These are phyloP conservation scores for Chloroceryle aenea DNA, from an alignment of 2,113 vertebrate genomes.

Conservation along the genomic window DNA sequence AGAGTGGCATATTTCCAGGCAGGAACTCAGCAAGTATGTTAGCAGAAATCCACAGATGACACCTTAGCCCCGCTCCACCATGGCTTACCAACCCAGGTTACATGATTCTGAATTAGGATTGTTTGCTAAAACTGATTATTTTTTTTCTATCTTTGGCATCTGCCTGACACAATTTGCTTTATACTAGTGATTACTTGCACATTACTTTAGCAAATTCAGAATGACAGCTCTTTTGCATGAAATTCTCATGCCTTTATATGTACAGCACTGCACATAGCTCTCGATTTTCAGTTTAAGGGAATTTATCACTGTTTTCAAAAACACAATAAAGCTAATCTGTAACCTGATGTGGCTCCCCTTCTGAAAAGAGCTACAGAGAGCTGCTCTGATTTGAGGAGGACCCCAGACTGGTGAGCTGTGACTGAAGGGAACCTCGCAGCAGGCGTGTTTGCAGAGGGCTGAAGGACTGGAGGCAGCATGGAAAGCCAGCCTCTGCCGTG, in stretches of 20 bases:
- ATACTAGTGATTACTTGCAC: neutral
- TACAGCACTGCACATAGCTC: neutral
- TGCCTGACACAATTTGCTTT: slow-evolving; percentile 4
- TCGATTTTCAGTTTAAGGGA: accelerated
- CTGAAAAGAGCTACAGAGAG: neutral
- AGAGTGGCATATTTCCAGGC: neutral
- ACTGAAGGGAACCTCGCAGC: neutral
- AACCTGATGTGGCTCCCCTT: neutral
- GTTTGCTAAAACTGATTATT: neutral
- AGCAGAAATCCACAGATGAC: neutral
- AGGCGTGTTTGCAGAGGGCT: neutral
- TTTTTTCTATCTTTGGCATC: neutral
- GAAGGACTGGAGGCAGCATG: neutral
- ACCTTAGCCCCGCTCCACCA: neutral
- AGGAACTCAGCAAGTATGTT: neutral
- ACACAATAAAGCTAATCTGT: slow-evolving; percentile 5
- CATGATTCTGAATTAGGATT: neutral
- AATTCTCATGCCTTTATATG: neutral
- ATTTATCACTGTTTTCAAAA: neutral
- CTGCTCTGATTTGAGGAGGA: neutral
- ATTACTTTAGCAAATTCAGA: neutral
- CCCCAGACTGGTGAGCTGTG: neutral
- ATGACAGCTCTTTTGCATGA: neutral
- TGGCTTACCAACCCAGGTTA: neutral
- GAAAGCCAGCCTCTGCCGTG: neutral